Evolutionary conservation across 2,113 vertebrate species (phyloP).

Genomic region (Austrofundulus limnaeus): DNA sequence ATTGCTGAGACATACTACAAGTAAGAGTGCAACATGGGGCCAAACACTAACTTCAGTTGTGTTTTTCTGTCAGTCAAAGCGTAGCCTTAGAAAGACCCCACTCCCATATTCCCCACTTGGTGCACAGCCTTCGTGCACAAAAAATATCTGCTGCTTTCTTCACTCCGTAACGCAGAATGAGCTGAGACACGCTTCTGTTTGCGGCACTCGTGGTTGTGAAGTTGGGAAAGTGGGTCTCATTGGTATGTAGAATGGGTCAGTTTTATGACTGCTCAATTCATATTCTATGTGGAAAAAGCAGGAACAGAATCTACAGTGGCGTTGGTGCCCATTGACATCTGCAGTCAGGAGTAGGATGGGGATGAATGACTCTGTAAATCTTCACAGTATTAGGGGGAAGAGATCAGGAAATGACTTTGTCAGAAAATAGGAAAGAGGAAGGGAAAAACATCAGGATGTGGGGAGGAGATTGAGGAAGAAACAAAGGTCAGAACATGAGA

Average conservation of each 20-base stretch:
- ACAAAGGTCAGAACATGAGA: conserved; percentile 15
- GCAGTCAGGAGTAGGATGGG: conserved; percentile 19
- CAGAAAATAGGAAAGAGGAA: conserved; percentile 40
- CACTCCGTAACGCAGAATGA: conserved; percentile 29
- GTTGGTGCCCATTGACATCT: conserved; percentile 20
- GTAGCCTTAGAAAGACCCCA: conserved; percentile 50
- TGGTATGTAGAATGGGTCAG: conserved; percentile 40
- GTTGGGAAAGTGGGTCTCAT: conserved; percentile 42
- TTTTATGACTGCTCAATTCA: conserved; percentile 46
- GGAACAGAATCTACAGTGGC: conserved; percentile 13
- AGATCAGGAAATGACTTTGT: conserved; percentile 40
- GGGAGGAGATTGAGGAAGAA: neutral
- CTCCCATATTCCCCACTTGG: conserved; percentile 23
- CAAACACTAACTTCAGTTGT: conserved; percentile 40
- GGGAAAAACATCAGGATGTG: conserved; percentile 5
- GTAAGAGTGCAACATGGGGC: conserved; percentile 38
- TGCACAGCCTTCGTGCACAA: conserved; percentile 13
- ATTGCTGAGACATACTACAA: conserved; percentile 17
- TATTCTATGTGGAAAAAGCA: conserved; percentile 38
- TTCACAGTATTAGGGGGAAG: conserved; percentile 25
- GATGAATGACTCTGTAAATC: conserved; percentile 34
- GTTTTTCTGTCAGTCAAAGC: conserved; percentile 51
- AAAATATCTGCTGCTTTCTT: conserved; percentile 43
- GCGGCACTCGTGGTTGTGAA: conserved; percentile 14
- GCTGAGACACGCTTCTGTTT: conserved; percentile 5